phyloP scores from a whole-genome alignment of 2,113 vertebrate species.

The Amia ocellicauda region DNA sequence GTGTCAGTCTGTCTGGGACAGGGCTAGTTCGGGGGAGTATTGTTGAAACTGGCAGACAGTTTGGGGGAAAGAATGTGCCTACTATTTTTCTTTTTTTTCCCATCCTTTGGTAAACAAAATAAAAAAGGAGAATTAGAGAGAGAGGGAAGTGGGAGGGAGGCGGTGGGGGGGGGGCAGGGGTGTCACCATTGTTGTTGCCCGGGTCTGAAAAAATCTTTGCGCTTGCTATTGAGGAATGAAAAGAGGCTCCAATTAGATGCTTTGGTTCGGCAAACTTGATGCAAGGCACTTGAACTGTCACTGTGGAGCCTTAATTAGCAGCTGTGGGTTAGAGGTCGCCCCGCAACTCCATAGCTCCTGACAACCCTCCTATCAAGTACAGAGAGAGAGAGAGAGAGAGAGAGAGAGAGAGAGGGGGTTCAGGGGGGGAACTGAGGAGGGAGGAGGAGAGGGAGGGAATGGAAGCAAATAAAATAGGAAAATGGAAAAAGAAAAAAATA shows the following conservation, averaged over 20 bases:
- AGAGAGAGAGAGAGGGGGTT: slow-evolving; percentile 26
- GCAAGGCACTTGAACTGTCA: slow-evolving; percentile 84
- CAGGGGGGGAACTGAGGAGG: slow-evolving; percentile 38
- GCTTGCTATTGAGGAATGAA: slow-evolving; percentile 51
- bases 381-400: slow-evolving; percentile 31
- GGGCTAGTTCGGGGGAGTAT: slow-evolving; percentile 20
- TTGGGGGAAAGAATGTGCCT: slow-evolving; percentile 36
- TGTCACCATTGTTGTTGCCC: slow-evolving; percentile 46
- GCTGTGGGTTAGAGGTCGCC: slow-evolving; percentile 80
- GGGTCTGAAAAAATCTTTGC: slow-evolving; percentile 58
- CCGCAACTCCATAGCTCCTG: slow-evolving; percentile 71
- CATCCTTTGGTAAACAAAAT: slow-evolving; percentile 42
- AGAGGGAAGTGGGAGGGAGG: slow-evolving; percentile 9
- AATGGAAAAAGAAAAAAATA: background rate
- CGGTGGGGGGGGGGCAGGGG: slow-evolving; percentile 14
- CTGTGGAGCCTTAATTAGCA: slow-evolving; percentile 91
- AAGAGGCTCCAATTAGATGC: slow-evolving; percentile 83
- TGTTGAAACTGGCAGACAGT: slow-evolving; percentile 34
- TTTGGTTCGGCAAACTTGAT: slow-evolving; percentile 67
- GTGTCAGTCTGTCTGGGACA: slow-evolving; percentile 37
- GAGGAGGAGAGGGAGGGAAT: slow-evolving; percentile 33
- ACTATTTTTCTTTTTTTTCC: slow-evolving; percentile 23
- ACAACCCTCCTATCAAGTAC: slow-evolving; percentile 77
- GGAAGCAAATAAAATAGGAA: slow-evolving; percentile 32
- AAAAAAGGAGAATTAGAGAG: slow-evolving; percentile 13